Conservation (phyloP, 2,888 invertebrate species). For the Pachliopta kotzebuea region DNA sequence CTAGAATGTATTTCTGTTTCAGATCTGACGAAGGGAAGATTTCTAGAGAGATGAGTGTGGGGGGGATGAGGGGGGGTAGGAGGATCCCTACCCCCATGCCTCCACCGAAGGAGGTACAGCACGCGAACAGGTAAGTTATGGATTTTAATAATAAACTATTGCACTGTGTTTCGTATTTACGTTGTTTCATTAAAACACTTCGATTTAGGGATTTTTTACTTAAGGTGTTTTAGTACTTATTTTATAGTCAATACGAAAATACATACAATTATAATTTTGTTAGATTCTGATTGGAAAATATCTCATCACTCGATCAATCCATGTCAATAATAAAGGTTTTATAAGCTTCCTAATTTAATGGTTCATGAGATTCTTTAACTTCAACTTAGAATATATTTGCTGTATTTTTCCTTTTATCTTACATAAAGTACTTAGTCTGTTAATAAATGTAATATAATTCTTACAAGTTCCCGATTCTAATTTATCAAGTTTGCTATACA, state of each 20-base stretch:
- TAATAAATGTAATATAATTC: too few relatives aligned
- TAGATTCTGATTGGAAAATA: too few relatives aligned
- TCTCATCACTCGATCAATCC: too few relatives aligned
- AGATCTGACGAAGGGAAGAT: conserved; percentile 40
- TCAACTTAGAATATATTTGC: too few relatives aligned
- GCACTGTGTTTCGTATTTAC: background rate
- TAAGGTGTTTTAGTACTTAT: background rate
- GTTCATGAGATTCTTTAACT: too few relatives aligned
- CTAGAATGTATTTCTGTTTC: conserved; percentile 19
- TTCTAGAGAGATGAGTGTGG: conserved; percentile 54
- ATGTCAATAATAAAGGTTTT: too few relatives aligned
- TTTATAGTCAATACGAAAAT: background rate
- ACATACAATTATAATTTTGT: too few relatives aligned
- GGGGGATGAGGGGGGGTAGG: conserved; percentile 59
- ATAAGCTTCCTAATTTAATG: too few relatives aligned
- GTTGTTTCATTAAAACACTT: background rate
- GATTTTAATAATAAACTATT: conserved; percentile 18
- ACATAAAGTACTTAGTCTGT: too few relatives aligned
- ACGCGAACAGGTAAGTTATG: conserved; percentile 43
- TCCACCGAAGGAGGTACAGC: conserved; percentile 52
- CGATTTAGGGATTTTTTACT: background rate
- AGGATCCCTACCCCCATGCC: conserved; percentile 75
- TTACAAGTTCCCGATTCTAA: too few relatives aligned
- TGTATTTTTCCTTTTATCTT: too few relatives aligned
- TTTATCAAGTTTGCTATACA: too few relatives aligned